Percentiles rank a stretch among this genome's conserved stretches.
These are phyloP conservation scores for Carcharodon carcharias DNA, from an alignment of 2,797 vertebrate genomes.

Conservation along the genomic window DNA sequence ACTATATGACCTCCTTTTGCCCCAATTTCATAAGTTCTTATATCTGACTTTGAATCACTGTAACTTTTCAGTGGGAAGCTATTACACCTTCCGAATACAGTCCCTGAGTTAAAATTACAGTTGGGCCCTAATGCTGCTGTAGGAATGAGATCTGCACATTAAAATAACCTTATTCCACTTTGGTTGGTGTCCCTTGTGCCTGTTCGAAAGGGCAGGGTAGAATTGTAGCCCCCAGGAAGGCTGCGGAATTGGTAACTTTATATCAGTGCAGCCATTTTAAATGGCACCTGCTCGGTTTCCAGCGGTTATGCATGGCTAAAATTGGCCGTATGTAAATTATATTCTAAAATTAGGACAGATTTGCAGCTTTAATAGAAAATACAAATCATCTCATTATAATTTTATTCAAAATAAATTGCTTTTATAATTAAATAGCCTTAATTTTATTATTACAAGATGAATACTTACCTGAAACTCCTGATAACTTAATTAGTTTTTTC, in stretches of 20 bases:
- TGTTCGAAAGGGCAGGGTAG: not conserved
- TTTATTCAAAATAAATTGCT: constrained; percentile 4
- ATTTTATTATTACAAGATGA: not conserved
- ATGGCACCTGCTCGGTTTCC: not conserved
- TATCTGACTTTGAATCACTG: not conserved
- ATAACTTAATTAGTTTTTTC: not conserved
- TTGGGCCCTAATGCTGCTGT: not conserved
- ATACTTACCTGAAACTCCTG: not conserved
- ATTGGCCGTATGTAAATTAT: not conserved
- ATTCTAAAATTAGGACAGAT: not conserved
- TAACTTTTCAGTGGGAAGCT: not conserved
- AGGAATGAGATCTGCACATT: not conserved
- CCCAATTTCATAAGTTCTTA: too few species aligned
- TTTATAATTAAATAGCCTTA: not conserved
- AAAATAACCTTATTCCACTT: not conserved
- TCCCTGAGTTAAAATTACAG: not conserved
- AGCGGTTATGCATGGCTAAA: not conserved
- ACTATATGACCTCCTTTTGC: too few species aligned
- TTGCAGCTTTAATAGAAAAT: not conserved
- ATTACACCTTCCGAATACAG: not conserved
- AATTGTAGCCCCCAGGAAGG: not conserved
- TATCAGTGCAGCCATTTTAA: not conserved
- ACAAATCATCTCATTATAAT: not conserved
- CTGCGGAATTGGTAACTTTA: not conserved
- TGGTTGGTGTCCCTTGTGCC: not conserved